Conservation (phyloP, 2,888 invertebrate species). For the Barypeithes pellucidus region DNA sequence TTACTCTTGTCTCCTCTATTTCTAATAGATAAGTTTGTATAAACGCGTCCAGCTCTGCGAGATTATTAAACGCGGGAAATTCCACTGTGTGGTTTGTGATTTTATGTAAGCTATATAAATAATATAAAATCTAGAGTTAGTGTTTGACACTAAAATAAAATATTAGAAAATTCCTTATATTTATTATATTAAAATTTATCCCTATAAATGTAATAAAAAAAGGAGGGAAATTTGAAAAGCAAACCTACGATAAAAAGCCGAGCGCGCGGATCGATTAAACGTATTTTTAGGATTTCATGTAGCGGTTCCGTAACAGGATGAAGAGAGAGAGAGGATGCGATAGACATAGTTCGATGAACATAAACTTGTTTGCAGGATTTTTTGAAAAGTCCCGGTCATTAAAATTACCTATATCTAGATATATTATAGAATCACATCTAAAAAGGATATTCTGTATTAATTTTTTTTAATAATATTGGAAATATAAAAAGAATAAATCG, state of each 20-base stretch:
- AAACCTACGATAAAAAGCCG: constrained; percentile 6
- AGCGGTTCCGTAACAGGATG: constrained; percentile 37
- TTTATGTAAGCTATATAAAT: constrained; percentile 29
- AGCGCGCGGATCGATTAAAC: constrained; percentile 37
- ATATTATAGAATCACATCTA: constrained; percentile 2
- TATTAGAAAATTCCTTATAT: background rate
- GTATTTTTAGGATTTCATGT: constrained; percentile 46
- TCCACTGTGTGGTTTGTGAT: constrained; percentile 31
- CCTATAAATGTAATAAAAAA: constrained; percentile 1
- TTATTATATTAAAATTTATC: background rate
- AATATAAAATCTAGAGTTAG: constrained; percentile 8
- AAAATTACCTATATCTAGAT: constrained; percentile 12
- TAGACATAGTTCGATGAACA: constrained; percentile 25
- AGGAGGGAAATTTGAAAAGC: constrained; percentile 39
- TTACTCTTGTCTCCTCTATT: background rate
- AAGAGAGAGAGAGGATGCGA: constrained; percentile 30
- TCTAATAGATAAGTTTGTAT: constrained; percentile 23
- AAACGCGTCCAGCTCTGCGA: constrained; percentile 18
- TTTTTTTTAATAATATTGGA: background rate
- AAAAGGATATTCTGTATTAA: background rate
- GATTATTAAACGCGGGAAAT: constrained; percentile 36
- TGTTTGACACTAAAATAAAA: constrained; percentile 3
- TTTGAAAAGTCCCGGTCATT: constrained; percentile 36
- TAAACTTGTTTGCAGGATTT: constrained; percentile 41
- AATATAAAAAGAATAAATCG: background rate